Evolutionary conservation across 2,888 invertebrate species (phyloP), one percentile per base, ranked within the genome.

Genomic region (Drosophila conformis): DNA sequence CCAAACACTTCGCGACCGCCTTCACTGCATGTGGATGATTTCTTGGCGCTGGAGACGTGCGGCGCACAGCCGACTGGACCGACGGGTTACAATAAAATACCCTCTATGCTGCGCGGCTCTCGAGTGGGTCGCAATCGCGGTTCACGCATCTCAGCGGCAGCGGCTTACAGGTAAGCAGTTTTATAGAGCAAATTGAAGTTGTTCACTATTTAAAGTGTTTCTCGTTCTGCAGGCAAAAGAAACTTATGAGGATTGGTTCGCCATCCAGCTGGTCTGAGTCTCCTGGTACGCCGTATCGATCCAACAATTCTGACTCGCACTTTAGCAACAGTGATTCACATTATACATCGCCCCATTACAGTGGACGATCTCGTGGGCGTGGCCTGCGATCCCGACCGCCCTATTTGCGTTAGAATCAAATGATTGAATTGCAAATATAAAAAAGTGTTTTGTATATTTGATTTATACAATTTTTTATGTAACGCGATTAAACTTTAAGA

Each of bases 1-100:
- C 99, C 99, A 42, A 99, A 99, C 94, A 99, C 99, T 0, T 98
- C 98, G 21, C 95, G 99, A 31, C 99, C 99, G 27, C 99, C 99
- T 2, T 98, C 98, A 15, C 95, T 99, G 90, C 99, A 99, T 93
- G 99, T 99, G 0, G 99, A 99, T 93, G 99, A 99, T 94, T 99
- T 99, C 94, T 96, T 99, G 11, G 98, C 98, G 0, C 93, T 98
- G 90, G 97, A 97, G 92, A 97, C 96, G 33, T 96, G 96, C 73
- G 96, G 96, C 0, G 96, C 96, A 1, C 96, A 96, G 90, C 96
- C 96, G 0, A 96, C 96, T 0, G 96, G 96, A 0, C 96, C 96
- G 0, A 96, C 96, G 0, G 96, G 96, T 11, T 96, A 96, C 86
- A 96, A 96, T 83, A 96, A 96, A 92, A 92, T 92, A 61, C 92